Conservation (phyloP, 2,797 vertebrate genomes). For the Gadopsis bispinosus region DNA sequence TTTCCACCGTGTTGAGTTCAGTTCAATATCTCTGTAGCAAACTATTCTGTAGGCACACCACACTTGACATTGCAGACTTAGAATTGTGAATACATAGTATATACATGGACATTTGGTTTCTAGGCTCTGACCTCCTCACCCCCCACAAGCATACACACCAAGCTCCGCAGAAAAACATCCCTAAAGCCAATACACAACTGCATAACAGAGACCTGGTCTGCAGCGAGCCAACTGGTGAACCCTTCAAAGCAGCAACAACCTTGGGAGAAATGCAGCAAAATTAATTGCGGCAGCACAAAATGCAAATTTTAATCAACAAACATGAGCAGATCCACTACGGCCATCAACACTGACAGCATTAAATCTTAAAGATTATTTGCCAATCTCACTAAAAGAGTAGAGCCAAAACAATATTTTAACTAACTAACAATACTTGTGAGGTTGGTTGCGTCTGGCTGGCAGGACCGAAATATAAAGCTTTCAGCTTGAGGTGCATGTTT, state of each 20-base stretch:
- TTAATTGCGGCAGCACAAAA: background rate
- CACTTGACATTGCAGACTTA: conserved; percentile 3
- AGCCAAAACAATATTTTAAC: conserved; percentile 19
- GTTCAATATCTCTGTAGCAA: background rate
- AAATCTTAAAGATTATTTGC: conserved; percentile 27
- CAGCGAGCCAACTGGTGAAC: background rate
- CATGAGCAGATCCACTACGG: background rate
- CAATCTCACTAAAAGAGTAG: background rate
- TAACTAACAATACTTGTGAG: conserved; percentile 8
- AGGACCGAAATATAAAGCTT: conserved; percentile 4
- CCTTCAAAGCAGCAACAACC: conserved; percentile 17
- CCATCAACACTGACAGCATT: conserved; percentile 16
- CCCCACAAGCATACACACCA: background rate
- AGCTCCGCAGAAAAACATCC: conserved; percentile 13
- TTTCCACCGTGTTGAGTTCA: background rate
- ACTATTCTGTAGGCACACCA: background rate
- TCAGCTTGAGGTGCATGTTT: background rate
- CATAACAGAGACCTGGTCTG: background rate
- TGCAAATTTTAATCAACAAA: background rate
- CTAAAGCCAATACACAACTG: background rate
- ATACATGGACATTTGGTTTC: conserved; percentile 6
- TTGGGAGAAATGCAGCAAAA: conserved; percentile 7
- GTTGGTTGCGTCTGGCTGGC: conserved; percentile 6
- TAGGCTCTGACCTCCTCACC: conserved; percentile 17
- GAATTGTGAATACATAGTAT: conserved; percentile 18